A percentile compares a stretch with the other conserved stretches of the same genome.
phyloP scores from a whole-genome alignment of 2,888 invertebrate genomes.

The Cantharis flavilabris region DNA sequence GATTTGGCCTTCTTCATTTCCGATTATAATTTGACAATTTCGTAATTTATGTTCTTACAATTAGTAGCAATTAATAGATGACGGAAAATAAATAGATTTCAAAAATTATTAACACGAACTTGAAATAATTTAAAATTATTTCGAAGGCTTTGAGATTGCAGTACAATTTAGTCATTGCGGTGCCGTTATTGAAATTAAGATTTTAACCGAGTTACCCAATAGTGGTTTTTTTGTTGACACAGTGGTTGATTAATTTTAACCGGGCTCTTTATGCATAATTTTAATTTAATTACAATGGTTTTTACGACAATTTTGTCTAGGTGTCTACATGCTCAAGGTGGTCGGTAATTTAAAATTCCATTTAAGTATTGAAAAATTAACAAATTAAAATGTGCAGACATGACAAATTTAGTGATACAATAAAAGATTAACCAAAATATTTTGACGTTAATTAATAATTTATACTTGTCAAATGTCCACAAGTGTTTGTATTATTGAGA shows the following conservation, averaged over 20 bases:
- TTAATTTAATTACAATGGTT: neutral
- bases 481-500: neutral
- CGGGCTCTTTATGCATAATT: neutral
- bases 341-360: neutral
- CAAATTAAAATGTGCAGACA: neutral
- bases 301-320: neutral
- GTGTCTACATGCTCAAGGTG: neutral
- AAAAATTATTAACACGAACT: constrained; percentile 1
- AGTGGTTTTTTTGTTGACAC: neutral
- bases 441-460: neutral
- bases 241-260: neutral
- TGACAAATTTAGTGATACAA: neutral
- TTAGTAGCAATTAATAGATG: constrained; percentile 1
- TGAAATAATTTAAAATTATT: neutral
- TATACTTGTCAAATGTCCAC: neutral
- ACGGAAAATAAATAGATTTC: constrained; percentile 1
- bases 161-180: neutral
- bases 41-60: neutral
- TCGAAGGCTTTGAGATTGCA: neutral
- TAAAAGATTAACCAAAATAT: neutral
- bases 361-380: neutral
- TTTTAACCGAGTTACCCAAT: neutral
- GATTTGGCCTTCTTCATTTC: neutral
- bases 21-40: constrained; percentile 3
- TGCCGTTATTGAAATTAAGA: neutral